Percentiles rank a stretch among this genome's conserved stretches.
These are phyloP conservation scores for Melopsittacus undulatus DNA, from an alignment of 2,797 vertebrate species.

Conservation along the genomic window DNA sequence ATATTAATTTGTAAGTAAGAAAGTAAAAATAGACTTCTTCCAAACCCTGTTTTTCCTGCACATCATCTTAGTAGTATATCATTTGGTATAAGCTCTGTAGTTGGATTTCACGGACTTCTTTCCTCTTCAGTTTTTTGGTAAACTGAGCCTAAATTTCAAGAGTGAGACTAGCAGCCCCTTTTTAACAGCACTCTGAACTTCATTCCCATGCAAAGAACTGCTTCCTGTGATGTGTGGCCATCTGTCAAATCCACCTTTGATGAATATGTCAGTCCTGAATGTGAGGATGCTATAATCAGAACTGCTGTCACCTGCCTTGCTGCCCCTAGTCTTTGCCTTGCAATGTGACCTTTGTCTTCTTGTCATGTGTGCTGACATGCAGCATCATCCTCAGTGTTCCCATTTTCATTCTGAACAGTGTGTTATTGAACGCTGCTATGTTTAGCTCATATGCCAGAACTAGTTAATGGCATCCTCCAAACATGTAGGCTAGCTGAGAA, in stretches of 20 bases:
- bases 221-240: not conserved
- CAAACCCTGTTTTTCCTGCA: not conserved
- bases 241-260: slow-evolving; percentile 3
- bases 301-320: not conserved
- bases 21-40: not conserved
- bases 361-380: not conserved
- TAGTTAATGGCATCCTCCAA: slow-evolving; percentile 15
- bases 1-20: not conserved
- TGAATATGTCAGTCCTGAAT: not conserved
- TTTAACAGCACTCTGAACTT: not conserved
- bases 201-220: not conserved
- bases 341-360: not conserved
- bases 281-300: not conserved
- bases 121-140: not conserved
- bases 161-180: not conserved
- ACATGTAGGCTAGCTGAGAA: not conserved
- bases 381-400: not conserved
- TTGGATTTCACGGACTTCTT: not conserved
- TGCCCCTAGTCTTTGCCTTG: not conserved
- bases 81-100: not conserved
- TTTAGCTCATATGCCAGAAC: slow-evolving; percentile 3
- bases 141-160: not conserved
- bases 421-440: not conserved
- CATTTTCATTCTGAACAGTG: not conserved
- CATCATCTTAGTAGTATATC: not conserved